phyloP scores from a whole-genome alignment of 2,888 invertebrate genomes.

The Pogonocherus hispidulus region DNA sequence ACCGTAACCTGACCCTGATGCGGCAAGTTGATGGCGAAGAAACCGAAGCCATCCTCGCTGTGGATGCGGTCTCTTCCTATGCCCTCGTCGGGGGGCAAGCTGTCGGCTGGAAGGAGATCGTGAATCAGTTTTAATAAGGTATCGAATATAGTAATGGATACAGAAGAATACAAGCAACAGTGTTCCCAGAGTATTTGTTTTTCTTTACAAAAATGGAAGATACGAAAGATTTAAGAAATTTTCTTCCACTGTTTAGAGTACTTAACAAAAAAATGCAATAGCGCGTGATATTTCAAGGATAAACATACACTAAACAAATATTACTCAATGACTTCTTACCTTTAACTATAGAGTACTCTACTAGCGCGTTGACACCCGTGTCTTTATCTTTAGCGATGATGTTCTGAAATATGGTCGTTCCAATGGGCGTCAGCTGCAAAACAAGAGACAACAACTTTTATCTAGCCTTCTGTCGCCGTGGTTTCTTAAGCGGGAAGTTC shows the following conservation, averaged over 20 bases:
- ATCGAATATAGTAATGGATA: no score
- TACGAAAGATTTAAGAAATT: no score
- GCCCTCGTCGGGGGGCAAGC: slow-evolving; percentile 70
- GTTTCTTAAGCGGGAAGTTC: no score
- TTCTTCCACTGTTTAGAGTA: no score
- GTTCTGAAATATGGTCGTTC: slow-evolving; percentile 87
- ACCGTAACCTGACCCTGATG: slow-evolving; percentile 92
- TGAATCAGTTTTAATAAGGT: no score
- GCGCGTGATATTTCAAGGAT: no score
- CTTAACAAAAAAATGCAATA: no score
- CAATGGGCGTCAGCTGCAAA: slow-evolving; percentile 87
- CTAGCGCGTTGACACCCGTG: slow-evolving; percentile 88
- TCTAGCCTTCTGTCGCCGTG: neutral
- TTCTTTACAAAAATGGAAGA: no score
- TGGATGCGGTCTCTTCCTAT: slow-evolving; percentile 72
- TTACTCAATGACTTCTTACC: no score
- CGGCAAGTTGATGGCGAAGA: slow-evolving; percentile 87
- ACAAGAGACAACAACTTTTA: slow-evolving; percentile 30
- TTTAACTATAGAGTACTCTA: slow-evolving; percentile 88
- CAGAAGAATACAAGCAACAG: no score
- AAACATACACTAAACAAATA: no score
- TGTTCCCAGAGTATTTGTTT: no score
- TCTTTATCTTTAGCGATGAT: slow-evolving; percentile 86
- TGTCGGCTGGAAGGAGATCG: slow-evolving; percentile 41
- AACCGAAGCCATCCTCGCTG: slow-evolving; percentile 84